Evolutionary conservation across 2,888 invertebrate genomes (phyloP).

Genomic region (Griposia aprilina): DNA sequence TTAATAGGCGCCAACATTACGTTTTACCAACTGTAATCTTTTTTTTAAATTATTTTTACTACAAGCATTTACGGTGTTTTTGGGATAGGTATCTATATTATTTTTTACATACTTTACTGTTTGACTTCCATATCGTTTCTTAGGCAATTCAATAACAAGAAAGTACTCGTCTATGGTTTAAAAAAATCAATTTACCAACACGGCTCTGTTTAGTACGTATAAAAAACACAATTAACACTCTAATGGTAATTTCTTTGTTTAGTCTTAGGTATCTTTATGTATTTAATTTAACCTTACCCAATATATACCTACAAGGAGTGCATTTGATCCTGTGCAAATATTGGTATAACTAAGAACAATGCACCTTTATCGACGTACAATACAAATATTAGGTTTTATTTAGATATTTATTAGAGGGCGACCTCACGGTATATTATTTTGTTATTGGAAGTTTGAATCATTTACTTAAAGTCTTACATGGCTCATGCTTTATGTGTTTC

Average conservation of each 20-base stretch:
- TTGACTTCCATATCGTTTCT: not conserved
- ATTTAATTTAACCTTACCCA: not conserved
- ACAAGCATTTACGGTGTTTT: not conserved
- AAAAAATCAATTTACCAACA: not conserved
- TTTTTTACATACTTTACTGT: not conserved
- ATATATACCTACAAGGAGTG: not conserved
- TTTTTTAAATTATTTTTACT: not conserved
- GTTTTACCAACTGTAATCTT: not conserved
- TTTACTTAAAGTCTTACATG: not conserved
- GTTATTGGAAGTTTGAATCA: conserved; percentile 2
- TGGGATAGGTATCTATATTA: not conserved
- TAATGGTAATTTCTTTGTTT: conserved; percentile 28
- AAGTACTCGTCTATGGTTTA: not conserved
- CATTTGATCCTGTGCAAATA: conserved; percentile 33
- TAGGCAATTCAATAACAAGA: not conserved
- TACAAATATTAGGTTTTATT: conserved; percentile 7
- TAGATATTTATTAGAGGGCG: not conserved
- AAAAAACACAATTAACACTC: conserved; percentile 1
- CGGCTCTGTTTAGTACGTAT: not conserved
- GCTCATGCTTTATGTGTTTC: not conserved
- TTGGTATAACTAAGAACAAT: conserved; percentile 25
- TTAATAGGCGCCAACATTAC: not conserved
- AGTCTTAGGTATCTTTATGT: not conserved
- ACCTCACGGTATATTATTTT: not conserved
- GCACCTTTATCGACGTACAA: conserved; percentile 2